Evolutionary conservation across 2,113 vertebrate species (phyloP).

Genomic region (Hassar affinis): DNA sequence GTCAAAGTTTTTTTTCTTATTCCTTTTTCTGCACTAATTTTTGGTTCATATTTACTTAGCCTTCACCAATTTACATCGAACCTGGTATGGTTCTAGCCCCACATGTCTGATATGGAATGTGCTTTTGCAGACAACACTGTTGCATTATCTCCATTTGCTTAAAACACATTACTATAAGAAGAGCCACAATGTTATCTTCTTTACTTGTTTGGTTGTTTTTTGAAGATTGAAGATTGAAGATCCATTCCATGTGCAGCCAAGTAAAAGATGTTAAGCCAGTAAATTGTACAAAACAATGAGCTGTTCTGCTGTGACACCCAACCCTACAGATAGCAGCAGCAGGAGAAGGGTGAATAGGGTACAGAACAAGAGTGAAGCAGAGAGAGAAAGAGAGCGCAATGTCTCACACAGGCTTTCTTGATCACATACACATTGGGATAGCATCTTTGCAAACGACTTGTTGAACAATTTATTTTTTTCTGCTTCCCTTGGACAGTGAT

Average conservation of each 20-base stretch:
- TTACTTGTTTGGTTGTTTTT: neutral
- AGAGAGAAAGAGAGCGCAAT: neutral
- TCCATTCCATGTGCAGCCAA: neutral
- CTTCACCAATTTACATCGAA: too few species aligned
- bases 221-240: neutral
- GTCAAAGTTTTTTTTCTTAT: too few species aligned
- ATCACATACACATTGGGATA: neutral
- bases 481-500: too few species aligned
- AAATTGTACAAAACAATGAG: constrained; percentile 24
- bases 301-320: neutral
- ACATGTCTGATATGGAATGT: neutral
- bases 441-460: neutral
- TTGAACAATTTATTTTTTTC: too few species aligned
- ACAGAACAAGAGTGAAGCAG: neutral
- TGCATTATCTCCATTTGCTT: neutral
- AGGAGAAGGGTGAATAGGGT: neutral
- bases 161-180: neutral
- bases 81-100: too few species aligned
- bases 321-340: neutral
- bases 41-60: too few species aligned
- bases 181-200: neutral
- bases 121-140: neutral
- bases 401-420: neutral
- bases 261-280: constrained; percentile 11
- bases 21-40: too few species aligned